phyloP scores from a whole-genome alignment of 1,140 invertebrate species.

The Spodoptera frugiperda region DNA sequence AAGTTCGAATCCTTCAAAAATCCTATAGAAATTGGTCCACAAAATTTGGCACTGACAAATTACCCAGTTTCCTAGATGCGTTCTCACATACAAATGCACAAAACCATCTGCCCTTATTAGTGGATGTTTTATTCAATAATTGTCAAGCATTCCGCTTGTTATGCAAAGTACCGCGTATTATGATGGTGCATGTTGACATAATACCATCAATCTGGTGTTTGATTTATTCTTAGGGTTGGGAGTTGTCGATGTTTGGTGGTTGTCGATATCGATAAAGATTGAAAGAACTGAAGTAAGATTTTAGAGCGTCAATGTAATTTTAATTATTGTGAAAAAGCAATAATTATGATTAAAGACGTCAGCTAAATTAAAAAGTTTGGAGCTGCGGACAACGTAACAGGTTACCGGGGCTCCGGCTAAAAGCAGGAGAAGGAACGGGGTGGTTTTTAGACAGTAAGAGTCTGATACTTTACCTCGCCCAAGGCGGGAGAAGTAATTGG shows the following conservation, averaged over 20 bases:
- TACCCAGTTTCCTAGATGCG: slow-evolving; percentile 52
- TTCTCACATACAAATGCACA: slow-evolving; percentile 73
- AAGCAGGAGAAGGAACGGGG: too few relatives aligned
- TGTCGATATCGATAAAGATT: slow-evolving; percentile 52
- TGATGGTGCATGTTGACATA: slow-evolving; percentile 82
- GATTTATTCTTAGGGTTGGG: slow-evolving; percentile 71
- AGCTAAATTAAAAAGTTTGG: too few relatives aligned
- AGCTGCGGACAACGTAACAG: too few relatives aligned
- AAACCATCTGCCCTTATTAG: slow-evolving; percentile 66
- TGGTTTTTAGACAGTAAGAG: too few relatives aligned
- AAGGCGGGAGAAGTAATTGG: too few relatives aligned
- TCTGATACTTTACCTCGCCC: too few relatives aligned
- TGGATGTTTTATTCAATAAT: slow-evolving; percentile 80
- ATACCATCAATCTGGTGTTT: slow-evolving; percentile 81
- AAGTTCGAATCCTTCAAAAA: slow-evolving; percentile 31
- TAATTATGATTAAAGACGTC: too few relatives aligned
- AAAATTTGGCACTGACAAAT: slow-evolving; percentile 79
- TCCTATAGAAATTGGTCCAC: slow-evolving; percentile 25
- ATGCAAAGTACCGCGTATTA: slow-evolving; percentile 77
- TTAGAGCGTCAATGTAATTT: too few relatives aligned
- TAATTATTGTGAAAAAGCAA: too few relatives aligned
- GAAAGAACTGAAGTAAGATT: background rate
- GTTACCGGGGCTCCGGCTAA: too few relatives aligned
- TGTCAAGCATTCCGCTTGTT: slow-evolving; percentile 78
- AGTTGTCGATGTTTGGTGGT: slow-evolving; percentile 5